Base-by-base conservation (phyloP, 2,888 invertebrate species). In the Shargacucullia verbasci region DNA sequence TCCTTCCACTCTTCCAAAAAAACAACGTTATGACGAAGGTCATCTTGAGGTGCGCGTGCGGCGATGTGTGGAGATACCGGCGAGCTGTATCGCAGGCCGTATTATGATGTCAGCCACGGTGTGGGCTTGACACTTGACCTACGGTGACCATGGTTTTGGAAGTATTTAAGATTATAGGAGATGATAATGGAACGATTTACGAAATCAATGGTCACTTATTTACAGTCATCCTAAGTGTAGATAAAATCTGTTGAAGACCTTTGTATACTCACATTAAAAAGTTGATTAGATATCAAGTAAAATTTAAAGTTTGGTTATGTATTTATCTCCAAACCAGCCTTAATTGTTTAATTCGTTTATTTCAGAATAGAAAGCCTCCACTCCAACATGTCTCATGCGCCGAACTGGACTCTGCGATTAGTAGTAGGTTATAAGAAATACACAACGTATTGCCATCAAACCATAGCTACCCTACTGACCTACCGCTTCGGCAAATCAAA, bases 71-170 rank as follows among this genome's bases (percentile, higher is more conserved):
- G 25, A 47, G 53, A 43, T 55, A 50, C 49, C 41, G 53, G 15
- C 65, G 69, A 69, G 56, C 58, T 35, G 67, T 53, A 57, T 11
- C 59, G 59, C 72, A 68, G 72, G 59, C 59, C 52, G 48, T 78
- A 75, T 80, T 80, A 79, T 79, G 73, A 73, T 74, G 73, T 71
- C 73, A 72, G 76, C 56, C 69, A 68, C 73, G 75, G 38, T 55
- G 67, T 62, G 70, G 76, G 74, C 72, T 81, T 87, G 88, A 87
- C 88, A 86, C 84, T 85, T 87, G 88, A 87, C 87, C 87, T 74
- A 60, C n/a, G 70, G 79, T 76, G 66, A 61, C 88, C 83, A 87
- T 67, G 65, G 6, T 5, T 56, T 38, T 29, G 9, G 9, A n/a
- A 12, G 27, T 27, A 4, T 44, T 54, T 34, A 10, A 20, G 20